Evolutionary conservation across 2,113 vertebrate genomes (phyloP).

Genomic region (Aphelocoma coerulescens): DNA sequence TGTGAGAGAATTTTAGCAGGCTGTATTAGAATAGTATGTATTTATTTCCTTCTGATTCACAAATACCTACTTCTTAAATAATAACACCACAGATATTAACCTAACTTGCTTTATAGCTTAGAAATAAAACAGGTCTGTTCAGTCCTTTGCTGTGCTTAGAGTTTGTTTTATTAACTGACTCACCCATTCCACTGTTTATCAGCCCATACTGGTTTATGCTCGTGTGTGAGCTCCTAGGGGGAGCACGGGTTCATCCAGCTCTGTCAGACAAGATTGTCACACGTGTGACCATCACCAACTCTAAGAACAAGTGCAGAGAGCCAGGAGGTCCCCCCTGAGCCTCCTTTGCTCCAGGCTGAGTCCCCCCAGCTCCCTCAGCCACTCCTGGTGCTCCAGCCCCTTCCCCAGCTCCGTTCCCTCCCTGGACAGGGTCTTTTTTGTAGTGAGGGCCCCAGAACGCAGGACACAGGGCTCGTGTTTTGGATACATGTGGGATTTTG

Average conservation of each 20-base stretch:
- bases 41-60: neutral
- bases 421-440: neutral
- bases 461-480: neutral
- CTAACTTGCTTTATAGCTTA: neutral
- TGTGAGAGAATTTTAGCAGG: neutral
- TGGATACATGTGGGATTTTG: neutral
- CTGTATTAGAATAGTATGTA: accelerated
- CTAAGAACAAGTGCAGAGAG: neutral
- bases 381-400: neutral
- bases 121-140: neutral
- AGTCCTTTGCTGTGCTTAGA: neutral
- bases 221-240: neutral
- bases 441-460: neutral
- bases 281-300: neutral
- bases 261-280: neutral
- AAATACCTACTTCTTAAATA: neutral
- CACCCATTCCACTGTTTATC: neutral
- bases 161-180: neutral
- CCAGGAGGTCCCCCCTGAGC: neutral
- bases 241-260: neutral
- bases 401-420: neutral
- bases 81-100: neutral
- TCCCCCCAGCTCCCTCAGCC: neutral
- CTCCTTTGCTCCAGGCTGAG: neutral
- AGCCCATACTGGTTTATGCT: neutral